A percentile compares a stretch with the other conserved stretches of the same genome.
Evolutionary conservation across 2,888 invertebrate genomes (phyloP).

Genomic region (Drosophila crucigera): DNA sequence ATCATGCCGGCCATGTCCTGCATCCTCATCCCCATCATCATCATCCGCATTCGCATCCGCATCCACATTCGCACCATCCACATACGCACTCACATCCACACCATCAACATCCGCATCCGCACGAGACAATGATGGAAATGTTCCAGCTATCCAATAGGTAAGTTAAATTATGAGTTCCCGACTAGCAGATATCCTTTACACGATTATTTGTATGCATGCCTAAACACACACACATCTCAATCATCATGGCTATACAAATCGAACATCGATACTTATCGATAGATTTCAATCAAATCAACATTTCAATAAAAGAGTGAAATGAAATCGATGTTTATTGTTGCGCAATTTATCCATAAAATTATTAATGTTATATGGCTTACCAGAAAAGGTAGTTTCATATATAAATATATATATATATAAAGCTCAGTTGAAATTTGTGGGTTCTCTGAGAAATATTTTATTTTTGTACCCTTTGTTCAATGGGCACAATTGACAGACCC

Average conservation of each 20-base stretch:
- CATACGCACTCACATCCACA: slow-evolving; percentile 53
- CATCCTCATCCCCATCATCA: slow-evolving; percentile 43
- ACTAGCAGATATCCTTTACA: neutral
- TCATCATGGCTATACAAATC: neutral
- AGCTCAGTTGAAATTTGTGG: neutral
- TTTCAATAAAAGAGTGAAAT: neutral
- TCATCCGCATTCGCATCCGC: slow-evolving; percentile 47
- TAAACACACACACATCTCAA: neutral
- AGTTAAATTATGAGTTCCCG: slow-evolving; percentile 39
- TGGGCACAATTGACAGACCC: neutral
- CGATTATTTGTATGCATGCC: neutral
- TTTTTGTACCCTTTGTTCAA: slow-evolving; percentile 2
- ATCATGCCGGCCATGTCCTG: slow-evolving; percentile 15
- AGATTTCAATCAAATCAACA: neutral
- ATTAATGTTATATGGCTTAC: neutral
- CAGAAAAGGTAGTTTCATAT: too few relatives aligned
- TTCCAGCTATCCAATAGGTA: slow-evolving; percentile 85
- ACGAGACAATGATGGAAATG: slow-evolving; percentile 84
- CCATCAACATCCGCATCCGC: slow-evolving; percentile 53
- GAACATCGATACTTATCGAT: slow-evolving; percentile 6
- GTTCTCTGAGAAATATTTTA: neutral
- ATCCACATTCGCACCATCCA: slow-evolving; percentile 53
- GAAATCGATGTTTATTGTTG: neutral
- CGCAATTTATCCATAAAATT: neutral
- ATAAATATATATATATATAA: too few relatives aligned